Percentiles rank a stretch among this genome's conserved stretches.
Conservation (phyloP, 2,797 vertebrate species). For the Acanthurus lineatus region DNA sequence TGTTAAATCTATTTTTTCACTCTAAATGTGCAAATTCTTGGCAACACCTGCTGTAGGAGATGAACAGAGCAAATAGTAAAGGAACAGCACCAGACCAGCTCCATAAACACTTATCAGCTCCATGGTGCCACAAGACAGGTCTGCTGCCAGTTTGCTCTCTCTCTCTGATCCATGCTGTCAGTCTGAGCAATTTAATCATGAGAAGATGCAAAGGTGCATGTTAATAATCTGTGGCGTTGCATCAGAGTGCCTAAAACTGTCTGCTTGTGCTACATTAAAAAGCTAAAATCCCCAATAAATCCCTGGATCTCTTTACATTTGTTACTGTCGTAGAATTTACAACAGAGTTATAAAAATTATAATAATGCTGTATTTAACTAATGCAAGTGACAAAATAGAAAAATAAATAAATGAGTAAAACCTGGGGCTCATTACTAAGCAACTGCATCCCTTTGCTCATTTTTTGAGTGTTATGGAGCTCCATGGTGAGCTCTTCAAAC, state of each 20-base stretch:
- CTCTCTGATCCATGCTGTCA: background rate
- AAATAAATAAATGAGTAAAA: background rate
- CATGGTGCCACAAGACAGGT: background rate
- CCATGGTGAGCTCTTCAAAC: constrained; percentile 25
- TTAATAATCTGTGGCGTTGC: background rate
- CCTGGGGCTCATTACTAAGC: background rate
- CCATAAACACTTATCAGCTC: background rate
- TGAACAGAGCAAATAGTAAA: background rate
- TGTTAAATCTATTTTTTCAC: background rate
- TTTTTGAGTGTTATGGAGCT: constrained; percentile 14
- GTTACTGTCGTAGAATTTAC: too few species aligned
- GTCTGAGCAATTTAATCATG: background rate
- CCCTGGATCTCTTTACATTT: too few species aligned
- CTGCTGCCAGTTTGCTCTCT: background rate
- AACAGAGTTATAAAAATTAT: too few species aligned
- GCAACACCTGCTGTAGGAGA: background rate
- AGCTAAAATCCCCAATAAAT: background rate
- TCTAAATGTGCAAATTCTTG: background rate
- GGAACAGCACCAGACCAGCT: background rate
- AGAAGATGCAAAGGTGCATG: background rate
- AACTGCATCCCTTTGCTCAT: constrained; percentile 6
- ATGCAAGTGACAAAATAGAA: background rate
- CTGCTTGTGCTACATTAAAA: background rate
- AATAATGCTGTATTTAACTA: fast-evolving
- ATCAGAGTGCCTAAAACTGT: background rate